phyloP scores from a whole-genome alignment of 2,113 vertebrate genomes.

The Pristiophorus japonicus region DNA sequence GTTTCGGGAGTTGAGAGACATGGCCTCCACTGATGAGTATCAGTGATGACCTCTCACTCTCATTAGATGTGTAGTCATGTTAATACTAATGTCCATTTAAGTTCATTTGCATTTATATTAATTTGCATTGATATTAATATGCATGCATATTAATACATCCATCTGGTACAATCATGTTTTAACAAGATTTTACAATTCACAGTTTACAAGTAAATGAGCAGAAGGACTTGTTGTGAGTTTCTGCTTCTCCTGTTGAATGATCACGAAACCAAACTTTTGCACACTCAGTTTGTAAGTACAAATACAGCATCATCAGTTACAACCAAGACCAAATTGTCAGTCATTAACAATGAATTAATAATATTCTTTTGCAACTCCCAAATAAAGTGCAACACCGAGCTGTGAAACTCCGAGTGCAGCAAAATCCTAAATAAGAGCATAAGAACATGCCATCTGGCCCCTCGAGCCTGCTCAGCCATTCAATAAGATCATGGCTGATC shows the following conservation, averaged over 20 bases:
- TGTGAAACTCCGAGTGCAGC: too few relatives aligned
- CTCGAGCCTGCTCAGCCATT: too few relatives aligned
- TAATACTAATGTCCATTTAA: constrained; percentile 16
- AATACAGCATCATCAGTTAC: neutral
- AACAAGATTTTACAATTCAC: neutral
- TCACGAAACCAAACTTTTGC: neutral
- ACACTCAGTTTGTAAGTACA: neutral
- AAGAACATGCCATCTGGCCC: too few relatives aligned
- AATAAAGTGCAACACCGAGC: too few relatives aligned
- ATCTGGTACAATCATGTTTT: constrained; percentile 27
- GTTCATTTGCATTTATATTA: constrained; percentile 18
- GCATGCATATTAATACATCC: constrained; percentile 13
- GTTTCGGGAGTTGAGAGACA: too few relatives aligned
- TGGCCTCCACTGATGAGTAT: neutral
- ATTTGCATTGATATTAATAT: constrained; percentile 32
- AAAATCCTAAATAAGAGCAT: too few relatives aligned
- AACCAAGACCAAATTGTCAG: neutral
- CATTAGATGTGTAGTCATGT: neutral
- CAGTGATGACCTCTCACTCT: neutral
- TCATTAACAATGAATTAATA: neutral
- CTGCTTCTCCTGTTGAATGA: neutral
- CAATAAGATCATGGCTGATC: too few relatives aligned
- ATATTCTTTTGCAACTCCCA: neutral
- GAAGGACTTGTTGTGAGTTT: neutral
- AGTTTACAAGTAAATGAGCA: neutral